Conservation (phyloP, 2,797 vertebrate species). For the Cyclopterus lumpus region DNA sequence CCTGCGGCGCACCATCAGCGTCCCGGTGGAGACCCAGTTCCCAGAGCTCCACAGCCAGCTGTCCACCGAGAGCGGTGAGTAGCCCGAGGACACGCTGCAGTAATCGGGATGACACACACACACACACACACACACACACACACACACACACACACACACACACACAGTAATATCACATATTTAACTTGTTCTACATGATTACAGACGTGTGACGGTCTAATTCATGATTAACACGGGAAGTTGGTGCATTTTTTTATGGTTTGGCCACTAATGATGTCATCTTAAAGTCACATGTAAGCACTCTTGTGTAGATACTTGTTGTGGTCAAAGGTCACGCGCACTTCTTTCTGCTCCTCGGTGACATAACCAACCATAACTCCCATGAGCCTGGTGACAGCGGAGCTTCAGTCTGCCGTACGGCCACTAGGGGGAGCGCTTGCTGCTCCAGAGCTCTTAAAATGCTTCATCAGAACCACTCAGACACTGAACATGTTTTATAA, state of each 20-base stretch:
- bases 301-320: neutral
- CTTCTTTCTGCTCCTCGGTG: neutral
- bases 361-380: slow-evolving; percentile 14
- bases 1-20: slow-evolving; percentile 87
- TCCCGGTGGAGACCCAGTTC: slow-evolving; percentile 85
- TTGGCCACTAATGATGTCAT: neutral
- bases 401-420: slow-evolving; percentile 1
- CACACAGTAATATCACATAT: slow-evolving; percentile 7
- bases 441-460: slow-evolving; percentile 16
- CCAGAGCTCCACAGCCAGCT: slow-evolving; percentile 80
- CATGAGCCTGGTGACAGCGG: too few relatives aligned
- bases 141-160: neutral
- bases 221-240: slow-evolving; percentile 2
- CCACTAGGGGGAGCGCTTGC: slow-evolving; percentile 77
- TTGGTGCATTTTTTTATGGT: neutral
- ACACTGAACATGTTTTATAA: neutral
- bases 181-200: slow-evolving; percentile 14
- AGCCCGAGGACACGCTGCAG: slow-evolving; percentile 38
- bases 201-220: neutral
- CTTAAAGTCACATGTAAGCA: neutral
- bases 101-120: neutral
- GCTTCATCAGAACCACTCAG: neutral
- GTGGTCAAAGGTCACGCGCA: slow-evolving; percentile 1
- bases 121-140: slow-evolving; percentile 2
- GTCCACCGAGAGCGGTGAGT: slow-evolving; percentile 83